A percentile compares a stretch with the other conserved stretches of the same genome.
phyloP scores from a whole-genome alignment of 2,888 invertebrate species.

The Strigamia maritima region DNA sequence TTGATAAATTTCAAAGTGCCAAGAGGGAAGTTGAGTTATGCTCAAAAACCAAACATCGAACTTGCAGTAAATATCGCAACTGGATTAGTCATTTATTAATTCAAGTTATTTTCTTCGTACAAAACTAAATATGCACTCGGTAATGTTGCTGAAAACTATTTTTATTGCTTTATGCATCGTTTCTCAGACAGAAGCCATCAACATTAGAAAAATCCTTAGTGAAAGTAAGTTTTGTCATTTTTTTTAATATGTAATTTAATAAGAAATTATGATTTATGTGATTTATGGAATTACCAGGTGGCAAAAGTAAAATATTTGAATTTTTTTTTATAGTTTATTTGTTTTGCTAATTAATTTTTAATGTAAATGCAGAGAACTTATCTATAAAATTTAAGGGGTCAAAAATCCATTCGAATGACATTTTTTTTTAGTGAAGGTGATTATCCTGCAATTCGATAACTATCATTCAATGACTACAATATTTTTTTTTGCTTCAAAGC shows the following conservation, averaged over 20 bases:
- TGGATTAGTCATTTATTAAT: neutral
- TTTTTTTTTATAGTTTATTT: neutral
- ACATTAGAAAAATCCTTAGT: neutral
- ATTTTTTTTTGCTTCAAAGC: neutral
- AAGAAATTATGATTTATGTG: neutral
- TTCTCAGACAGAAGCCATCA: neutral
- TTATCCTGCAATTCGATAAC: conserved; percentile 8
- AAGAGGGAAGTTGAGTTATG: neutral
- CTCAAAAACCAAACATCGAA: neutral
- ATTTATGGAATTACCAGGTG: neutral
- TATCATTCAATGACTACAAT: neutral
- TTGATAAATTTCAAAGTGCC: neutral
- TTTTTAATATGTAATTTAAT: neutral
- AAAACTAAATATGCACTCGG: neutral
- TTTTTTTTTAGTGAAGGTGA: neutral
- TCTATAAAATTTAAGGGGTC: neutral
- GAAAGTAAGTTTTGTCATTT: neutral
- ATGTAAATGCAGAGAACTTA: neutral
- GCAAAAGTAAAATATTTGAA: neutral
- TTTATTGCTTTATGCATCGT: neutral
- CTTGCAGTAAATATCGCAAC: neutral
- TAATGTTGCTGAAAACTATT: neutral
- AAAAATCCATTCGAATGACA: neutral
- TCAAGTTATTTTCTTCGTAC: neutral
- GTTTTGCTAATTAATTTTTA: neutral